Evolutionary conservation across 2,797 vertebrate species (phyloP), one percentile per base, ranked within the genome.

Genomic region (Orestias chungarensis): DNA sequence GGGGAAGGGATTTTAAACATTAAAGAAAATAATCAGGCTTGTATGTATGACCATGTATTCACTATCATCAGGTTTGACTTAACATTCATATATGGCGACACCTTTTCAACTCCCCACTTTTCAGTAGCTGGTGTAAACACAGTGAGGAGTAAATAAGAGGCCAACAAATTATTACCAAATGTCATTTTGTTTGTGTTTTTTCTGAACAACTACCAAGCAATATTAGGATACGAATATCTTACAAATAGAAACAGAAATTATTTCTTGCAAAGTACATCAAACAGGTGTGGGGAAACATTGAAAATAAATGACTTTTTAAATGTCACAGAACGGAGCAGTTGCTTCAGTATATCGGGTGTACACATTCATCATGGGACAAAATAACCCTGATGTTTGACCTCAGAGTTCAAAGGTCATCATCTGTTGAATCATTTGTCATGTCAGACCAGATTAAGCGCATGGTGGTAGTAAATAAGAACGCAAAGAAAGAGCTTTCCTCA

Each of bases 341-440:
- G 64, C 38, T 86, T 66, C 25, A 17, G 14, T 65, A 18, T 46
- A 18, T 8, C 1, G 27, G 27, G 27, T 44, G 49, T 64, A 47
- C 46, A 64, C 75, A 65, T 82, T 72, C 69, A 54, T 25, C 27
- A 27, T 23, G 29, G 57, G 50, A 85, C 79, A 73, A 87, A 75
- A 66, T 25, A 74, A 86, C 73, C 79, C 77, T 31, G 3, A 40
- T 83, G 55, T 75, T 76, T 76, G 79, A 87, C 85, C 85, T 54
- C 43, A 1, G 69, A 68, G 82, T 84, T 76, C 67, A 54, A 54
- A 73, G 80, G 66, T 80, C 83, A 72, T 80, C 80, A 81, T 82
- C 85, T 86, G 86, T 82, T 88, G 82, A 81, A 76, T 87, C 81
- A 83, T 75, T 73, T 57, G 64, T 73, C 54, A 62, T 75, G 79